Conservation (phyloP, 1,140 invertebrate genomes). For the Scaptomyza hsui region DNA sequence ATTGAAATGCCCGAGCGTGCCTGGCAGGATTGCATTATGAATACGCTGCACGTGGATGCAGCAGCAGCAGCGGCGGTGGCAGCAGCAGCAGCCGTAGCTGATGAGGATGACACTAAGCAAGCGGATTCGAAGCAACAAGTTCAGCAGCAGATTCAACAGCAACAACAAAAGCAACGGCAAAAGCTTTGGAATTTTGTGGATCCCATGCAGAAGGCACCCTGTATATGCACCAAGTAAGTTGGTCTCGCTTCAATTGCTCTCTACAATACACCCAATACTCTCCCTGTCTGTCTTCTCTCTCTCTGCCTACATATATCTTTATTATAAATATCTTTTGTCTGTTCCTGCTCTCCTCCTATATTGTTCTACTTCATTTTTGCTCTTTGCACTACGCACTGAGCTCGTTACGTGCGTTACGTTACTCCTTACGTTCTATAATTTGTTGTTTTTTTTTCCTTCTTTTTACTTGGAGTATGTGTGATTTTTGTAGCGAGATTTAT, state of each 20-base stretch:
- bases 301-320: slow-evolving; percentile 7
- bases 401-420: slow-evolving; percentile 8
- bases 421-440: slow-evolving; percentile 1
- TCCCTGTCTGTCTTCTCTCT: background rate
- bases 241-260: slow-evolving; percentile 6
- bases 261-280: background rate
- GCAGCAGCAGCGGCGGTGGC: slow-evolving; percentile 43
- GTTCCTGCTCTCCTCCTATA: background rate
- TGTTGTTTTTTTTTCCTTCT: slow-evolving; percentile 4
- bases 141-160: slow-evolving; percentile 67
- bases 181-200: slow-evolving; percentile 93
- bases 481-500: slow-evolving; percentile 39
- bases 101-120: slow-evolving; percentile 52
- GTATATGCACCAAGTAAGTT: slow-evolving; percentile 91
- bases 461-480: slow-evolving; percentile 27
- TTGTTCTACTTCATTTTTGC: slow-evolving; percentile 6
- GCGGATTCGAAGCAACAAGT: slow-evolving; percentile 67
- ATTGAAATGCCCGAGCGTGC: slow-evolving; percentile 89
- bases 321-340: slow-evolving; percentile 1
- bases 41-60: slow-evolving; percentile 69
- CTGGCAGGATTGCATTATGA: slow-evolving; percentile 90
- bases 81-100: slow-evolving; percentile 18
- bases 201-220: slow-evolving; percentile 91
- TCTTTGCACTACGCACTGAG: slow-evolving; percentile 12
- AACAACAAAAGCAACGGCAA: slow-evolving; percentile 59